Base-by-base conservation (phyloP, 2,113 vertebrate species). In the Myocastor coypus region DNA sequence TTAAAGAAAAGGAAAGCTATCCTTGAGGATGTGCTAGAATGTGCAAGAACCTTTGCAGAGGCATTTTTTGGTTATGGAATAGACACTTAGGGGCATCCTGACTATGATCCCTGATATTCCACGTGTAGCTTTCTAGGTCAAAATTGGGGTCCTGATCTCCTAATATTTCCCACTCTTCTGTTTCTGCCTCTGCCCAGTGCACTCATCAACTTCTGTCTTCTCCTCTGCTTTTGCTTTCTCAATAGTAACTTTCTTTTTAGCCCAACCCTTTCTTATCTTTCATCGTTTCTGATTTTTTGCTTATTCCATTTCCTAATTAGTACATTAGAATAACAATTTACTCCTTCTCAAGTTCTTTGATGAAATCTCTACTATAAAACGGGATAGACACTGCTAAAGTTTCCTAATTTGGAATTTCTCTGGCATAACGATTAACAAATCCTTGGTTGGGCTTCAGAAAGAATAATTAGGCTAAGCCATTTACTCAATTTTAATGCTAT, bases 161-260 rank as follows among this genome's bases (percentile, higher is more conserved):
- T 50, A 89, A 52, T 22, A 22, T 22, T 1, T 8, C 4, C 4
- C 16, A 40, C 6, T 59, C 9, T 30, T 77, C 24, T 4, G 4
- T 12, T 12, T 34, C 34, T 46, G 26, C 19, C 61, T 93, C 14
- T 50, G 30, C 32, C 63, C n/a, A 11, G 3, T 71, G 3, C 2
- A 69, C 34, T n/a, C 6, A 0, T 61, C 10, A 42, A 28, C 34
- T 84, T 85, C 24, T 32, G 7, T 83, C 55, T 81, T 64, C 20
- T 37, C 6, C 1, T 4, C 12, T 5, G 30, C 50, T 1, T 2
- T 26, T 7, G 2, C 4, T 30, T 61, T 22, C 11, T 63, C 4
- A 59, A 22, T 61, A 26, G n/a, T 40, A 32, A 19, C 19, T 71
- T 89, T 42, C 24, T 96, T 68, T 78, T 78, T 91, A 52, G 1